Base-by-base conservation (phyloP, 2,797 vertebrate genomes). In the Myiotriccus ornatus region DNA sequence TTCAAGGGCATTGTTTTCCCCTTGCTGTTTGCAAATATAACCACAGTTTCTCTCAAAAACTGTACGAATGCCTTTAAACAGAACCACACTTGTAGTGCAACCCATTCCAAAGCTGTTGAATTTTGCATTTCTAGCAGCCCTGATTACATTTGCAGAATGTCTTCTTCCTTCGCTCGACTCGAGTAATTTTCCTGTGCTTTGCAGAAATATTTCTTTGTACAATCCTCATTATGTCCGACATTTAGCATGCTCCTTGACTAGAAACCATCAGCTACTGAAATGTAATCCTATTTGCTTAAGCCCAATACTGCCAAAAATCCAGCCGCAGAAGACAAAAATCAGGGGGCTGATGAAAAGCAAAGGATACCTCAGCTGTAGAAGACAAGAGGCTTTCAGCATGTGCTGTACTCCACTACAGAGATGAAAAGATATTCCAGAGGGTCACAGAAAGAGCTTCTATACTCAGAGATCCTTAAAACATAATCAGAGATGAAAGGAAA, bases 21-120 rank as follows among this genome's bases (percentile, higher is more conserved):
- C 97, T 93, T 98, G 98, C 90, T 98, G 98, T 94, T 99, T 99
- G 95, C 98, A 99, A 97, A 99, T 97, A 96, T 98, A 99, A 96
- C 98, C 98, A 98, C 99, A 99, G 98, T 99, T 99, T 96, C 99
- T 98, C 96, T 98, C 98, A 75, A 99, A 98, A 96, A 99, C 98
- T 59, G 98, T 98, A 84, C 98, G 98, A 95, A 99, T 98, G 92
- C 99, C 98, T 98, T 99, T 98, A 97, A 99, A 97, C 79, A 99
- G 97, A 97, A 99, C 97, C 96, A 99, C 98, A 73, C 99, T 99
- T 87, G 99, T 98, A 93, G 98, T 98, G 98, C 99, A 99, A 97
- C 99, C 99, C 99, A 99, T 99, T 93, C 96, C 98, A 95, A 93
- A 95, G 71, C 91, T 93, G 93, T 93, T 75, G 92, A 96, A 77